Evolutionary conservation across 2,113 vertebrate species (phyloP), one percentile per base, ranked within the genome.

Genomic region (Barbus barbus): DNA sequence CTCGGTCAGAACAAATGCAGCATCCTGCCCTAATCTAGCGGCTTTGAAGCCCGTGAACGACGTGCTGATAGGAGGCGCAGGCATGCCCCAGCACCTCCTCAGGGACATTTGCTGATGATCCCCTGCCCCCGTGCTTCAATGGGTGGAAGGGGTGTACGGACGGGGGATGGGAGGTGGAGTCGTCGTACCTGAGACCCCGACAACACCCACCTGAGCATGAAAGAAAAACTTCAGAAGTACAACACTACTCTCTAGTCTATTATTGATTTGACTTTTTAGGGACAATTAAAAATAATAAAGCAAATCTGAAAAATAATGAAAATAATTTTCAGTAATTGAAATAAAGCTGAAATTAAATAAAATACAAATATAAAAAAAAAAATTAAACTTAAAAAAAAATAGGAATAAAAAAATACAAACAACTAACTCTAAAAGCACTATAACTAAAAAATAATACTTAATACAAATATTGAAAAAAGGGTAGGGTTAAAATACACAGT

Each of bases 21-120:
- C 82, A 72, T 86, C 89, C 85, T 60, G 61, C 24, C 51, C 76
- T 82, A 38, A 73, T 53, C 28, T 58, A 56, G 33, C 41, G 28
- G 63, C 87, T 93, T 89, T 92, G 88, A 94, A 92, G 90, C 88
- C 41, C 41, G 75, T 87, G 81, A 91, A 88, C 84, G 89, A 78
- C 85, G 26, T 88, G 87, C 80, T 85, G 89, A 90, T 84, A 86
- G 85, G 85, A 76, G 71, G 67, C 18, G 18, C 33, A 83, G 18
- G 22, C 85, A 79, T 82, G 81, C 76, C 72, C 48, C 36, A 53
- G 78, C 81, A 89, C 85, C 56, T 76, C 83, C 81, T 72, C 76
- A 56, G 75, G 46, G 46, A 87, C 58, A 81, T 9, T 12, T 33
- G 56, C 33, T 80, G 60, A 81, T 22, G 38, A 33, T 51, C 51